Evolutionary conservation across 2,797 vertebrate genomes (phyloP), one percentile per base, ranked within the genome.

Genomic region (Trematomus bernacchii): DNA sequence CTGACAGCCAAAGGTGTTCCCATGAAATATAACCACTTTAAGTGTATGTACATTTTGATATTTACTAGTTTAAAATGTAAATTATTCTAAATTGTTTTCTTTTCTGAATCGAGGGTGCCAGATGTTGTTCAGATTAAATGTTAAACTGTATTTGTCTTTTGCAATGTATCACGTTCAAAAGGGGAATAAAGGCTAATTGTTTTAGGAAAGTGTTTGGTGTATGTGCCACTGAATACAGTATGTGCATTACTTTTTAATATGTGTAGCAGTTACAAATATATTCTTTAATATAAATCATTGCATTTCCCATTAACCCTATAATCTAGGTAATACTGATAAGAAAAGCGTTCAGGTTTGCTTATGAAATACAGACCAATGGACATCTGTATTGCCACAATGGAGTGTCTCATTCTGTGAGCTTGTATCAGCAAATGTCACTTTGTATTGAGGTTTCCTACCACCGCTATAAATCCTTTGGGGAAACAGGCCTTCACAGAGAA

Each of bases 391-490:
- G 66, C 68, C 66, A 80, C 73, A 63, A 18, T 69, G 74, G 62
- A 90, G 74, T 64, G 83, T 83, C 66, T 90, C 80, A 66, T 77
- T 87, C 69, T 82, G n/a, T 42, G 54, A 57, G 84, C 69, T 79
- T 86, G 83, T 87, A 83, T 91, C 87, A 85, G 90, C 91, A 94
- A 94, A 94, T 93, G 92, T 85, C 87, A 86, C 90, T 91, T 91
- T 91, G 83, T 76, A 69, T 79, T 86, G 88, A 86, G 79, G 80
- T 87, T 91, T 93, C 85, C 90, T 87, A 75, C 84, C 66, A 85
- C 68, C 21, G 85, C 87, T 89, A 89, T 95, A 95, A 95, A 95
- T 95, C 91, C 87, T 82, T 37, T 84, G 83, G 76, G 85, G 83
- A 89, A 93, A 93, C 92, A 91, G 92, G 91, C 88, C 88, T 87